Percentiles rank a stretch among this genome's conserved stretches.
These are phyloP conservation scores for Harpagifer antarcticus DNA, from an alignment of 2,797 vertebrate species.

Conservation along the genomic window DNA sequence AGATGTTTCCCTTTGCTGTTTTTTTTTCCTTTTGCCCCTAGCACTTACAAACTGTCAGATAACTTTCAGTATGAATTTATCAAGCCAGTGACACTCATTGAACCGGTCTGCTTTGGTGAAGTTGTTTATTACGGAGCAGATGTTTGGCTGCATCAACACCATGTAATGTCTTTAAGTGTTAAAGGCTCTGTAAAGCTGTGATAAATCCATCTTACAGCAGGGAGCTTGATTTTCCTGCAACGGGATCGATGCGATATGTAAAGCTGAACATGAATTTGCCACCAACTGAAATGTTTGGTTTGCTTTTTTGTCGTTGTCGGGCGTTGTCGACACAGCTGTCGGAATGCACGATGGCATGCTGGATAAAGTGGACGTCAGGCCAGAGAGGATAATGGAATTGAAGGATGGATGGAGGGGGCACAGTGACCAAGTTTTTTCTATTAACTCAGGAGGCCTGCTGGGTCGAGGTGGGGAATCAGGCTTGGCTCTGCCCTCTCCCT, in stretches of 20 bases:
- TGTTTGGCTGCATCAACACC: constrained; percentile 30
- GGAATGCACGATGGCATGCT: constrained; percentile 68
- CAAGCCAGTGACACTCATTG: constrained; percentile 51
- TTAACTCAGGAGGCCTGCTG: constrained; percentile 78
- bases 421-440: constrained; percentile 83
- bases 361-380: constrained; percentile 78
- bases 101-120: constrained; percentile 44
- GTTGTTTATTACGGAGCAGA: constrained; percentile 53
- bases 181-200: constrained; percentile 20
- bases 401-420: constrained; percentile 62
- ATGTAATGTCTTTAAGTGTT: constrained; percentile 39
- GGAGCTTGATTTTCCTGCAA: neutral
- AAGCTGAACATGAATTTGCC: constrained; percentile 41
- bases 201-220: constrained; percentile 40
- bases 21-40: constrained; percentile 24
- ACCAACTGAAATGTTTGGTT: constrained; percentile 24
- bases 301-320: constrained; percentile 4
- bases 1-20: constrained; percentile 59
- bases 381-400: constrained; percentile 80
- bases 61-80: constrained; percentile 69
- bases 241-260: constrained; percentile 40
- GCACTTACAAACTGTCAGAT: constrained; percentile 68
- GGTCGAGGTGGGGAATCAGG: constrained; percentile 62
- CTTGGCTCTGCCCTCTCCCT: constrained; percentile 58
- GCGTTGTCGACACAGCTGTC: constrained; percentile 54